Evolutionary conservation across 2,888 invertebrate species (phyloP).

Genomic region (Drosophila pullipes): DNA sequence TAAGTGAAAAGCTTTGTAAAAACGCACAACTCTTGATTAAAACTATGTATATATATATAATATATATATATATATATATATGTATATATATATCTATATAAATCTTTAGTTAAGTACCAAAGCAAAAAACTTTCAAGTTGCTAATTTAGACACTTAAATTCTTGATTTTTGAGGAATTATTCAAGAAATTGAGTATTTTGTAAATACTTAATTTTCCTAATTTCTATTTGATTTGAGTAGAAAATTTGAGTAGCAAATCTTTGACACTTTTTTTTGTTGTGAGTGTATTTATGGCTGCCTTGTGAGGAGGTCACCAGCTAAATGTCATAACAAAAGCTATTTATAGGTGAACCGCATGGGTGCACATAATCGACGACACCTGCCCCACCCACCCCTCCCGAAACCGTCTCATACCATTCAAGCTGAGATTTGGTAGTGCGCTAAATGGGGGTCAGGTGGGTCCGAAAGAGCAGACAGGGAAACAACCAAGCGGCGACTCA

Average conservation of each 20-base stretch:
- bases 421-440: slow-evolving; percentile 3
- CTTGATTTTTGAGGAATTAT: neutral
- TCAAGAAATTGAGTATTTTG: neutral
- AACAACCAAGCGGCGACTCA: slow-evolving; percentile 16
- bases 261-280: neutral
- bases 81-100: too few species aligned
- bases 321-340: slow-evolving; percentile 79
- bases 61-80: too few species aligned
- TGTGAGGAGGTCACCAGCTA: slow-evolving; percentile 56
- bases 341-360: slow-evolving; percentile 61
- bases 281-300: neutral
- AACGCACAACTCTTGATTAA: too few species aligned
- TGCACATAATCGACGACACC: slow-evolving; percentile 46
- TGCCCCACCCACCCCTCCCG: neutral
- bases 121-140: neutral
- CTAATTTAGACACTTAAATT: neutral
- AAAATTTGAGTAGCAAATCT: neutral
- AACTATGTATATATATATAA: too few species aligned
- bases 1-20: neutral
- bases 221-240: neutral
- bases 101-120: neutral
- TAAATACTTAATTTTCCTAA: neutral
- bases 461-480: slow-evolving; percentile 30
- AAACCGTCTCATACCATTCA: neutral
- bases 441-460: slow-evolving; percentile 1